Evolutionary conservation across 1,140 invertebrate species (phyloP).

Genomic region (Drosophila mayri): DNA sequence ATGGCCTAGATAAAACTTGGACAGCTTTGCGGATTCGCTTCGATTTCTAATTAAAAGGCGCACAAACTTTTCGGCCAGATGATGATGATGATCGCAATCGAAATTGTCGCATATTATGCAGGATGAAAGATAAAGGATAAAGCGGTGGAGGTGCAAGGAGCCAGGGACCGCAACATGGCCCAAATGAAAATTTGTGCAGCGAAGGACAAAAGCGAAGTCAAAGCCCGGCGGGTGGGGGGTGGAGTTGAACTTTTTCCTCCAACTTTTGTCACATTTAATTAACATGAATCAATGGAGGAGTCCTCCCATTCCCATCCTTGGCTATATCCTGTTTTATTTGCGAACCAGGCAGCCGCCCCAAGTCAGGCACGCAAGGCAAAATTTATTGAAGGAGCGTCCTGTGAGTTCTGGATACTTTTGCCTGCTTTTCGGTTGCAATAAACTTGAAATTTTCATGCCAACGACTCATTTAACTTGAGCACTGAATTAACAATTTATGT

Average conservation of each 20-base stretch:
- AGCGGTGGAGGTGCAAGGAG: neutral
- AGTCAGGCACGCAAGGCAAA: slow-evolving; percentile 35
- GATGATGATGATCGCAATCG: slow-evolving; percentile 74
- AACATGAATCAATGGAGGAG: slow-evolving; percentile 70
- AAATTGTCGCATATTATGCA: slow-evolving; percentile 56
- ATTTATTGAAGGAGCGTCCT: slow-evolving; percentile 48
- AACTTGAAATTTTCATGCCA: slow-evolving; percentile 77
- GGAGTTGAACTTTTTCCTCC: slow-evolving; percentile 42
- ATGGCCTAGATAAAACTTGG: slow-evolving; percentile 57
- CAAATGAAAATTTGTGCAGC: slow-evolving; percentile 56
- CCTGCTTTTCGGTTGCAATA: slow-evolving; percentile 54
- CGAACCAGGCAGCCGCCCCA: neutral
- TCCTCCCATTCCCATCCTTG: slow-evolving; percentile 17
- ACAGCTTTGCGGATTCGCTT: slow-evolving; percentile 59
- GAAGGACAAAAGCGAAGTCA: slow-evolving; percentile 16
- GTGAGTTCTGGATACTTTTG: slow-evolving; percentile 9
- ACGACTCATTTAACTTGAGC: slow-evolving; percentile 78
- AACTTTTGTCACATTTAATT: slow-evolving; percentile 79
- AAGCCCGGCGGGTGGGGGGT: neutral
- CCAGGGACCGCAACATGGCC: slow-evolving; percentile 41
- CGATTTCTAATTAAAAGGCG: slow-evolving; percentile 79
- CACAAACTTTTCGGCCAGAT: slow-evolving; percentile 65
- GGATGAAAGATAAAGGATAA: slow-evolving; percentile 1
- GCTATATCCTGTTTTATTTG: slow-evolving; percentile 7
- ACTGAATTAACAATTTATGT: slow-evolving; percentile 78